phyloP scores from a whole-genome alignment of 2,113 vertebrate species.

The Andinoacara biseriatus region DNA sequence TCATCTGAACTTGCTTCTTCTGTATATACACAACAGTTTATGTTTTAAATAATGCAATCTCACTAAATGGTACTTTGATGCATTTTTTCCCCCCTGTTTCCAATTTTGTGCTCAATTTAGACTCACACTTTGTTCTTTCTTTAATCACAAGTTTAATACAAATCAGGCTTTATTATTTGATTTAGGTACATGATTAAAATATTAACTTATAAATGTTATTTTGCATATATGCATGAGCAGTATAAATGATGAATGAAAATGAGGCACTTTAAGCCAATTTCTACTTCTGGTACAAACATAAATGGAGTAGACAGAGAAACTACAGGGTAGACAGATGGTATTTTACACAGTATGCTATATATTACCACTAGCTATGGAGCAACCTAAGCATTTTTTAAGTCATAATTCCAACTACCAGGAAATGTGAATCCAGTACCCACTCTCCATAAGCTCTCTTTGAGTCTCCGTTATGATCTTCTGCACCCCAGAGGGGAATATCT shows the following conservation, averaged over 20 bases:
- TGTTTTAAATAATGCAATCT: background rate
- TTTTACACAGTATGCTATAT: background rate
- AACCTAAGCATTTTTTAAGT: background rate
- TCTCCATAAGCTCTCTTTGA: too few relatives aligned
- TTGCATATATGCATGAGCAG: constrained; percentile 8
- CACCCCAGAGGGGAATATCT: background rate
- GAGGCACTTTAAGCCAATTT: background rate
- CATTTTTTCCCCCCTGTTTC: accelerated
- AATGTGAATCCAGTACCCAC: too few relatives aligned
- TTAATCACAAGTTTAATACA: background rate
- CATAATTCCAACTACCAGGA: too few relatives aligned
- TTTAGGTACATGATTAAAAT: constrained; percentile 5
- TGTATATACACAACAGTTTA: background rate
- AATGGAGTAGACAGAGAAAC: background rate
- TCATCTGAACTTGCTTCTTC: background rate
- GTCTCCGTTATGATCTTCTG: background rate
- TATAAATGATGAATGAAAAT: constrained; percentile 20
- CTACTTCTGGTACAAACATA: background rate
- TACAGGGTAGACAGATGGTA: background rate
- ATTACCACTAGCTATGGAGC: background rate
- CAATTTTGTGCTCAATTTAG: background rate
- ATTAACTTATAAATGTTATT: constrained; percentile 4
- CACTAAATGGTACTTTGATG: background rate
- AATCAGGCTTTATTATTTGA: background rate
- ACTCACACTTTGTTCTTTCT: background rate